phyloP scores from a whole-genome alignment of 2,888 invertebrate species.

The Eupelmus urozonus region DNA sequence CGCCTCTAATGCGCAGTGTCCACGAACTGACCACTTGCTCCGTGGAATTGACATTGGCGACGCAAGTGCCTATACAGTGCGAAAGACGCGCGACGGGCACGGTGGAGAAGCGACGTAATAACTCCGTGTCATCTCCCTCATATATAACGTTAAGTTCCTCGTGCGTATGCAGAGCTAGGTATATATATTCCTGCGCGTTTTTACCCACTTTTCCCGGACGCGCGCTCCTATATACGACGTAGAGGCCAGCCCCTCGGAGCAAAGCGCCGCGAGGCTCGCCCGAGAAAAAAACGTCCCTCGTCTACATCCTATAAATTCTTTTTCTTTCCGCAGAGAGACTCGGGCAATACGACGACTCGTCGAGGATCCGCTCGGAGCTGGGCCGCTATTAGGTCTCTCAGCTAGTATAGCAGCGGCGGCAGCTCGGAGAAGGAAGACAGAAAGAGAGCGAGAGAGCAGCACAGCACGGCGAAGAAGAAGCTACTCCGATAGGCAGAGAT shows the following conservation, averaged over 20 bases:
- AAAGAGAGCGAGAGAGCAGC: constrained; percentile 1
- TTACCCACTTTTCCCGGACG: constrained; percentile 1
- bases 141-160: no score
- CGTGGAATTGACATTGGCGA: not conserved
- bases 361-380: not conserved
- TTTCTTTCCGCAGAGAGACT: not conserved
- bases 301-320: not conserved
- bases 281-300: not conserved
- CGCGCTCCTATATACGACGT: not conserved
- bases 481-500: not conserved
- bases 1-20: no score
- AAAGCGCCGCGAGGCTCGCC: not conserved
- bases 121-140: not conserved
- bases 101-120: not conserved
- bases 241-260: not conserved
- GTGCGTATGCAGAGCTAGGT: not conserved
- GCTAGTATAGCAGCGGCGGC: not conserved
- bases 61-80: not conserved
- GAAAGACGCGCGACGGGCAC: not conserved
- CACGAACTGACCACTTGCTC: no score
- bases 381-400: not conserved
- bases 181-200: not conserved
- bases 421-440: not conserved
- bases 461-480: not conserved
- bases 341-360: not conserved